Percentiles rank a stretch among this genome's conserved stretches.
These are phyloP conservation scores for Heliothis peltigera DNA, from an alignment of 2,888 invertebrate genomes.

Conservation along the genomic window DNA sequence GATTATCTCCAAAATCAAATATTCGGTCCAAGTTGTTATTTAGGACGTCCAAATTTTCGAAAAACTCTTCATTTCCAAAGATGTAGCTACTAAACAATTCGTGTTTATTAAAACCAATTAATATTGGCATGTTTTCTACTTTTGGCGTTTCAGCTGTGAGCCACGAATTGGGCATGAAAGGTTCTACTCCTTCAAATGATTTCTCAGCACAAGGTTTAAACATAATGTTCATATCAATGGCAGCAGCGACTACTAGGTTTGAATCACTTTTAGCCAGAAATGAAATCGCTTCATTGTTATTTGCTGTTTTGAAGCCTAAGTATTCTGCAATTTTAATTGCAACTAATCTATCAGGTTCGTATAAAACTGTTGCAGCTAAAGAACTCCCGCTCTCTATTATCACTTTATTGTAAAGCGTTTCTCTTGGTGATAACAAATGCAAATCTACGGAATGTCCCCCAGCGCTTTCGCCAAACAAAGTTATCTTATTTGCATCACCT, in stretches of 20 bases:
- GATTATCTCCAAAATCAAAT: slow-evolving; percentile 58
- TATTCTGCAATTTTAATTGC: slow-evolving; percentile 68
- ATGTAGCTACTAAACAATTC: slow-evolving; percentile 63
- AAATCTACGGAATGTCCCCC: slow-evolving; percentile 73
- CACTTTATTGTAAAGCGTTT: slow-evolving; percentile 68
- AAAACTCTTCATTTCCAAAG: slow-evolving; percentile 51
- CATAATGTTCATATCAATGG: slow-evolving; percentile 50
- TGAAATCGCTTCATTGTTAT: slow-evolving; percentile 64
- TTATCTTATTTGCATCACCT: slow-evolving; percentile 73
- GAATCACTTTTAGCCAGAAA: slow-evolving; percentile 63
- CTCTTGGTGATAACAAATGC: slow-evolving; percentile 69
- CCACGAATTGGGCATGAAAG: slow-evolving; percentile 69
- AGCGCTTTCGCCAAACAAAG: slow-evolving; percentile 73
- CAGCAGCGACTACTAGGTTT: slow-evolving; percentile 62
- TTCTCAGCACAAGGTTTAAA: slow-evolving; percentile 75
- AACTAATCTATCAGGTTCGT: slow-evolving; percentile 62
- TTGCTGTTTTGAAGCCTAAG: slow-evolving; percentile 62
- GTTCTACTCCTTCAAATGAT: slow-evolving; percentile 67
- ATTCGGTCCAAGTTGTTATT: slow-evolving; percentile 43
- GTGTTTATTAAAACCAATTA: slow-evolving; percentile 73
- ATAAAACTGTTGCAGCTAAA: slow-evolving; percentile 59
- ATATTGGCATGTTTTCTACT: slow-evolving; percentile 65
- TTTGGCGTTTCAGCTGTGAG: slow-evolving; percentile 65
- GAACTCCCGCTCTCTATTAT: slow-evolving; percentile 74
- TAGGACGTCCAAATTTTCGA: slow-evolving; percentile 59